Conservation (phyloP, 2,888 invertebrate genomes). For the Graphium colonna region DNA sequence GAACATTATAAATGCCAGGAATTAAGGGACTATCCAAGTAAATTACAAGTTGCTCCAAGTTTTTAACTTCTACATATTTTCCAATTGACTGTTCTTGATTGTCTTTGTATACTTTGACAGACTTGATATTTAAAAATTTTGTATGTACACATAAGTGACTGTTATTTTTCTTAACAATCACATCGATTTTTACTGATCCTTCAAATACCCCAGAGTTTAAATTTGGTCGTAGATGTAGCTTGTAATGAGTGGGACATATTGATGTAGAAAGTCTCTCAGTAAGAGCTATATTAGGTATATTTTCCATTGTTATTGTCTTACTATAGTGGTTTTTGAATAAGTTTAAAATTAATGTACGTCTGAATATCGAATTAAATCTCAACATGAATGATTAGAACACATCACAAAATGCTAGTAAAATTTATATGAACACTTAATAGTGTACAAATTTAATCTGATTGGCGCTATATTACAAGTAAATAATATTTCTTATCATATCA, state of each 20-base stretch:
- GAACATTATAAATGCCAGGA: conserved; percentile 71
- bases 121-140: conserved; percentile 76
- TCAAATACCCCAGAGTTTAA: conserved; percentile 49
- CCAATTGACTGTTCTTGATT: conserved; percentile 41
- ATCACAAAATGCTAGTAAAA: not conserved
- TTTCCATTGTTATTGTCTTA: conserved; percentile 34
- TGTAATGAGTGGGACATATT: conserved; percentile 59
- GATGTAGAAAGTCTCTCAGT: conserved; percentile 52
- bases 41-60: conserved; percentile 58
- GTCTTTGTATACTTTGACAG: conserved; percentile 50
- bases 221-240: conserved; percentile 52
- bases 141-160: conserved; percentile 77
- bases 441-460: not conserved
- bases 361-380: not conserved
- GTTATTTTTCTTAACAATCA: conserved; percentile 58
- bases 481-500: not conserved
- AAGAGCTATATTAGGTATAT: conserved; percentile 37
- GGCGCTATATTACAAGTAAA: not conserved
- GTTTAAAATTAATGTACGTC: not conserved
- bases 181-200: conserved; percentile 56
- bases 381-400: conserved; percentile 3
- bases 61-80: conserved; percentile 50
- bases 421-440: not conserved
- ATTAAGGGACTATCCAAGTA: conserved; percentile 43
- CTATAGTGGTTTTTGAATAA: not conserved